Evolutionary conservation across 2,113 vertebrate species (phyloP).

Genomic region (Periophthalmodon schlosseri): DNA sequence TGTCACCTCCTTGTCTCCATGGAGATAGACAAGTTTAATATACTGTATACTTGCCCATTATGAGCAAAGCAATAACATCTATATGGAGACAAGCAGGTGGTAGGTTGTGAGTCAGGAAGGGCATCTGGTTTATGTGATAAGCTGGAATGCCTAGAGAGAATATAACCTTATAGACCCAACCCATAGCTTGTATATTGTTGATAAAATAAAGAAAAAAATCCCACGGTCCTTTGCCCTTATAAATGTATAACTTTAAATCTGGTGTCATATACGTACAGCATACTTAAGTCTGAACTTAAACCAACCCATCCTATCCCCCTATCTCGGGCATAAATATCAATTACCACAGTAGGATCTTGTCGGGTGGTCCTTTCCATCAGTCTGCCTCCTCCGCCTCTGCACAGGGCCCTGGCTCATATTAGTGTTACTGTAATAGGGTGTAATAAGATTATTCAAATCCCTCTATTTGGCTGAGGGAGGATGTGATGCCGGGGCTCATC

Average conservation of each 20-base stretch:
- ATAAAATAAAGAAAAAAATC: too few species aligned
- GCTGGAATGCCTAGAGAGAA: too few species aligned
- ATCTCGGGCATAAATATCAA: constrained; percentile 1
- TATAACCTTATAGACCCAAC: too few species aligned
- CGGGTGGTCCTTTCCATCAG: constrained; percentile 45
- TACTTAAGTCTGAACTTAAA: not conserved
- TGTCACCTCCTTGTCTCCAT: too few species aligned
- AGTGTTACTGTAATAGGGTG: constrained; percentile 70
- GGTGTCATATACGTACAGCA: not conserved
- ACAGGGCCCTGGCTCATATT: constrained; percentile 67
- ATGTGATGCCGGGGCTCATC: constrained; percentile 65
- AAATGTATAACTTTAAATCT: not conserved
- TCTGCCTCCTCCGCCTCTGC: constrained; percentile 39
- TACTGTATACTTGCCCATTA: too few species aligned
- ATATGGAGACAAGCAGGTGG: too few species aligned
- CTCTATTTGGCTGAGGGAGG: constrained; percentile 69
- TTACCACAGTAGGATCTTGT: constrained; percentile 8
- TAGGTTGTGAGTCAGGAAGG: not conserved
- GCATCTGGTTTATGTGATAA: not conserved
- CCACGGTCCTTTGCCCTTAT: too few species aligned
- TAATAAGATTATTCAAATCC: constrained; percentile 82
- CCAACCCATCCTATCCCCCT: not conserved
- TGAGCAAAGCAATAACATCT: too few species aligned
- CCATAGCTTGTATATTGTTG: too few species aligned
- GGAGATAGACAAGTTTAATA: too few species aligned